phyloP scores from a whole-genome alignment of 2,888 invertebrate genomes.

The Clostera curtula region DNA sequence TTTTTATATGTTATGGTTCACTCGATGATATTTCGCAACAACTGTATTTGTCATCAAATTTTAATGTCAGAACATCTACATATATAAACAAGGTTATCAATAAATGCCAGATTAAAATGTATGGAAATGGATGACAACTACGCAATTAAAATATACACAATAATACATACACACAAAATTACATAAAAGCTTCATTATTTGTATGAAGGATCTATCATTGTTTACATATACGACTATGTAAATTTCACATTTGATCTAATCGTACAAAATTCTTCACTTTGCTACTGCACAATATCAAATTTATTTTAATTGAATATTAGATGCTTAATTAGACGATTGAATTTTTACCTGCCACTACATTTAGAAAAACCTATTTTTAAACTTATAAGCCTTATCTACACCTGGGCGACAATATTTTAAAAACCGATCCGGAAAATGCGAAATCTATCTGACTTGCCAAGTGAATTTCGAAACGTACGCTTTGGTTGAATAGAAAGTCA shows the following conservation, averaged over 20 bases:
- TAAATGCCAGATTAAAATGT: constrained; percentile 44
- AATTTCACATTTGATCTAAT: constrained; percentile 22
- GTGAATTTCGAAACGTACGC: too few relatives aligned
- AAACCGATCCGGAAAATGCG: too few relatives aligned
- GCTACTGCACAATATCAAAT: constrained; percentile 14
- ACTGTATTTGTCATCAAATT: too few relatives aligned
- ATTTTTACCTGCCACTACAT: too few relatives aligned
- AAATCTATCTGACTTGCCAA: too few relatives aligned
- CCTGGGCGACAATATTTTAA: too few relatives aligned
- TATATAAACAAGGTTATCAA: constrained; percentile 29
- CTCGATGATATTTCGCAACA: too few relatives aligned
- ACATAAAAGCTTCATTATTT: constrained; percentile 33
- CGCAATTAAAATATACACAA: constrained; percentile 33
- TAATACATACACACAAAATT: constrained; percentile 32
- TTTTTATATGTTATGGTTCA: too few relatives aligned
- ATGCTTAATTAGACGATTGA: too few relatives aligned
- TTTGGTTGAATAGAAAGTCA: too few relatives aligned
- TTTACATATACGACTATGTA: constrained; percentile 23
- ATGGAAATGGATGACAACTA: constrained; percentile 21
- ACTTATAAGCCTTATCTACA: too few relatives aligned
- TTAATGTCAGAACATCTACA: constrained; percentile 20
- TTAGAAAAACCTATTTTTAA: too few relatives aligned
- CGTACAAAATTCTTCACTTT: constrained; percentile 20
- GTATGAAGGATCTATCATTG: constrained; percentile 28
- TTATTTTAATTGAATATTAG: constrained; percentile 15